A percentile compares a stretch with the other conserved stretches of the same genome.
These are phyloP conservation scores for Masticophis lateralis DNA, from an alignment of 2,797 vertebrate species.

Conservation along the genomic window DNA sequence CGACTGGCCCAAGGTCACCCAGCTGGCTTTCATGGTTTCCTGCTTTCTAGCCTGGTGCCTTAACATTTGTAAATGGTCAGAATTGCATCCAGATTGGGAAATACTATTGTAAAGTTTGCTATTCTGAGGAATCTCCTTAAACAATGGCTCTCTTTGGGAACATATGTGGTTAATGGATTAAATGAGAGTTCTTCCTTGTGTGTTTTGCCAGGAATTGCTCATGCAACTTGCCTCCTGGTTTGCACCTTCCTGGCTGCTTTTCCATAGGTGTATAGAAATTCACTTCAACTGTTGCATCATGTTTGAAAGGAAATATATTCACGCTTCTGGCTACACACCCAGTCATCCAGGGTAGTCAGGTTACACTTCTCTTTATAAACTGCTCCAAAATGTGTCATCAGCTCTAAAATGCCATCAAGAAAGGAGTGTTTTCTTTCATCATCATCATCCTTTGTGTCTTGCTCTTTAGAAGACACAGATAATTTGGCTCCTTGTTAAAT, in stretches of 20 bases:
- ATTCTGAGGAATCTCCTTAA: background rate
- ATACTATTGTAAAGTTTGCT: background rate
- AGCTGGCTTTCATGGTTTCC: background rate
- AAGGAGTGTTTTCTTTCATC: conserved; percentile 45
- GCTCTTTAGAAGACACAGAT: conserved; percentile 39
- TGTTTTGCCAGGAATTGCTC: background rate
- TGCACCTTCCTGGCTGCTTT: conserved; percentile 4
- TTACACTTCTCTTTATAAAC: conserved; percentile 34
- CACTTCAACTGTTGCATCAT: conserved; percentile 54
- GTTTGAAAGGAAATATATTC: conserved; percentile 50
- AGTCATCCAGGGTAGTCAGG: conserved; percentile 13
- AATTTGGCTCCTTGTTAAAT: conserved; percentile 37
- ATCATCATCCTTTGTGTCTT: conserved; percentile 40
- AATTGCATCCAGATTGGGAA: background rate
- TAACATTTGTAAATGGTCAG: background rate
- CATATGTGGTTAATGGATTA: background rate
- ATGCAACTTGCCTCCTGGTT: background rate
- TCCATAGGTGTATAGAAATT: conserved; percentile 55
- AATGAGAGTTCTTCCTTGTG: background rate
- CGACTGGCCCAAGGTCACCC: background rate
- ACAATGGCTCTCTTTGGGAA: background rate
- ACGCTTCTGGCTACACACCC: conserved; percentile 1
- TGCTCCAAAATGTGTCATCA: conserved; percentile 55
- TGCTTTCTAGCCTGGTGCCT: background rate
- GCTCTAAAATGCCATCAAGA: conserved; percentile 19